Evolutionary conservation across 2,113 vertebrate genomes (phyloP).

Genomic region (Toxotes jaculatrix): DNA sequence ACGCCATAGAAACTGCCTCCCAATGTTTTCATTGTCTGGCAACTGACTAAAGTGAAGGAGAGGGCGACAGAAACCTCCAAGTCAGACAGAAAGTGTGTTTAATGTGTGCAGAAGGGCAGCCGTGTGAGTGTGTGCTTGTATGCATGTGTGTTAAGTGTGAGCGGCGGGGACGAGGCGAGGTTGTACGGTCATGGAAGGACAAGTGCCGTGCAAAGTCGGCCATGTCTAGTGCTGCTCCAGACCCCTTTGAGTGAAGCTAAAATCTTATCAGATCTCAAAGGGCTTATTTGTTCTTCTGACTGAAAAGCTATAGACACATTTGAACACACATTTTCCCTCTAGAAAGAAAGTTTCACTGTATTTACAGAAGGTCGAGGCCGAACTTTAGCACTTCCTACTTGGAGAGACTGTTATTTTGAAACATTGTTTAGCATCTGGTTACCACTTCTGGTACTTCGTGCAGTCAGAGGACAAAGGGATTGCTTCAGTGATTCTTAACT

Average conservation of each 20-base stretch:
- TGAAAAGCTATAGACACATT: constrained; percentile 68
- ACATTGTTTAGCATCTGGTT: constrained; percentile 18
- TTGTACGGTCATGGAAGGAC: constrained; percentile 76
- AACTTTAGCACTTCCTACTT: constrained; percentile 27
- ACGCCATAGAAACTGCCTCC: constrained; percentile 78
- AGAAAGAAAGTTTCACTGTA: constrained; percentile 55
- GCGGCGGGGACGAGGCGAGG: constrained; percentile 50
- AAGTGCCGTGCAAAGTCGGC: constrained; percentile 60
- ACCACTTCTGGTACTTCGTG: neutral
- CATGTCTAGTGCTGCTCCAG: constrained; percentile 67
- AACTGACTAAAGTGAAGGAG: constrained; percentile 65
- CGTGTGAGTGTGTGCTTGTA: constrained; percentile 30
- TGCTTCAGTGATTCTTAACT: neutral
- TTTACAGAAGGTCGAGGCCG: constrained; percentile 57
- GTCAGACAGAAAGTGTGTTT: constrained; percentile 65
- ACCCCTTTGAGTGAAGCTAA: constrained; percentile 61
- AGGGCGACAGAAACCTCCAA: constrained; percentile 67
- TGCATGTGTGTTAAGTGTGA: constrained; percentile 37
- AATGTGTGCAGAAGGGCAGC: constrained; percentile 67
- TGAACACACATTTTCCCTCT: constrained; percentile 53
- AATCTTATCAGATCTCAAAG: constrained; percentile 79
- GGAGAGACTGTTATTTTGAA: constrained; percentile 17
- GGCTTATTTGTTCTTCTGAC: constrained; percentile 78
- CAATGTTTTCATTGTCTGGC: constrained; percentile 80
- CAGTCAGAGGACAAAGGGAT: neutral